A percentile compares a stretch with the other conserved stretches of the same genome.
phyloP scores from a whole-genome alignment of 2,888 invertebrate genomes.

The Molanna angustata region DNA sequence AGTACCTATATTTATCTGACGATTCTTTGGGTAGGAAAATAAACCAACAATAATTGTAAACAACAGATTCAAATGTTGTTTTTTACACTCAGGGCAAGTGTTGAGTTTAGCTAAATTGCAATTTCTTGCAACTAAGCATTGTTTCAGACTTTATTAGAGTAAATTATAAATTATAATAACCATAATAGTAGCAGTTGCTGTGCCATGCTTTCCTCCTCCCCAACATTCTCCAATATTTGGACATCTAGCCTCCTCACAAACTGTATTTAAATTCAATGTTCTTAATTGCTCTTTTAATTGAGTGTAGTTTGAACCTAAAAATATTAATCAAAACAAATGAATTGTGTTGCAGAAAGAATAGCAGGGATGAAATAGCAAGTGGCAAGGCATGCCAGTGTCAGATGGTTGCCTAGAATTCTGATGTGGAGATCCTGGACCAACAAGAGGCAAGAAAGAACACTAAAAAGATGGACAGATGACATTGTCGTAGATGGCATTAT shows the following conservation, averaged over 20 bases:
- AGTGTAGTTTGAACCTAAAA: constrained; percentile 68
- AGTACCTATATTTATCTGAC: too few relatives aligned
- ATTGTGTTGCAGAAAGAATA: not conserved
- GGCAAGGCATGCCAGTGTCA: not conserved
- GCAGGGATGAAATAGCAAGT: not conserved
- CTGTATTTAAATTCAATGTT: constrained; percentile 85
- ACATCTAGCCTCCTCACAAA: constrained; percentile 96
- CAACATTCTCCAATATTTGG: constrained; percentile 99
- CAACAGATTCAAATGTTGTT: too few relatives aligned
- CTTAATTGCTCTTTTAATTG: constrained; percentile 82
- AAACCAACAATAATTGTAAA: too few relatives aligned
- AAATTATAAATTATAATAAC: constrained; percentile 49
- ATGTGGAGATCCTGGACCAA: too few relatives aligned
- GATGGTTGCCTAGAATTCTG: too few relatives aligned
- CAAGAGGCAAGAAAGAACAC: too few relatives aligned
- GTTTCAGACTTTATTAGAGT: too few relatives aligned
- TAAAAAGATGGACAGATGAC: not conserved
- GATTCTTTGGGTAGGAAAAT: too few relatives aligned
- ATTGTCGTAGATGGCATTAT: too few relatives aligned
- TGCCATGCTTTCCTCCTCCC: constrained; percentile 92
- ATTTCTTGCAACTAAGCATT: too few relatives aligned
- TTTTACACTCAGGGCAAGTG: too few relatives aligned
- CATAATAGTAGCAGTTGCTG: constrained; percentile 99
- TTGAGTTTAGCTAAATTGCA: too few relatives aligned
- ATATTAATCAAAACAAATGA: not conserved